Evolutionary conservation across 23 tunicate genomes (phyloP).

Genomic region (Halocynthia roretzi): DNA sequence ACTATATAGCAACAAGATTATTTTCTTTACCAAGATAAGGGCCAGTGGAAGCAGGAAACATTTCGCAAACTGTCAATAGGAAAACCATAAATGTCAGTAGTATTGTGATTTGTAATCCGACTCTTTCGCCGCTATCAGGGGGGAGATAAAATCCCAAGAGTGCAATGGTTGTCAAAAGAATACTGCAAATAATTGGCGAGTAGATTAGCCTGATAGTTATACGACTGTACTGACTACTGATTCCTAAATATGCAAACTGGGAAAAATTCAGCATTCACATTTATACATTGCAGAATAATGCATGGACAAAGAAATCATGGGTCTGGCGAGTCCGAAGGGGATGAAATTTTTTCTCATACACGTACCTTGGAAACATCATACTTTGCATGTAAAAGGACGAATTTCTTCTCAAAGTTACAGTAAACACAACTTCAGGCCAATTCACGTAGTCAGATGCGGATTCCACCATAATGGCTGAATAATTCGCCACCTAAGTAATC

Average conservation of each 20-base stretch:
- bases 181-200: constrained; percentile 4
- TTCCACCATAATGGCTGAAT: constrained; percentile 10
- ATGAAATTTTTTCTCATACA: not conserved
- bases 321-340: not conserved
- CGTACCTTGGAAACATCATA: constrained; percentile 58
- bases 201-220: not conserved
- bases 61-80: constrained; percentile 72
- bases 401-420: constrained; percentile 39
- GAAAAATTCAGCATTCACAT: not conserved
- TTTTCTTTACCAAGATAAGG: constrained; percentile 57
- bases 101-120: constrained; percentile 80
- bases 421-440: constrained; percentile 59
- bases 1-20: not conserved
- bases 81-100: constrained; percentile 83
- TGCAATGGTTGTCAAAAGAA: constrained; percentile 65
- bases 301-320: not conserved
- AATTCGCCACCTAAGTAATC: constrained; percentile 6
- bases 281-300: not conserved
- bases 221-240: not conserved
- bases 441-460: constrained; percentile 13
- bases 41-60: constrained; percentile 89
- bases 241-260: not conserved
- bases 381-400: constrained; percentile 81
- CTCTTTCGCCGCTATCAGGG: constrained; percentile 78
- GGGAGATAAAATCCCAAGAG: constrained; percentile 77